Conservation (phyloP, 2,113 vertebrate genomes). For the Ammodytes marinus region DNA sequence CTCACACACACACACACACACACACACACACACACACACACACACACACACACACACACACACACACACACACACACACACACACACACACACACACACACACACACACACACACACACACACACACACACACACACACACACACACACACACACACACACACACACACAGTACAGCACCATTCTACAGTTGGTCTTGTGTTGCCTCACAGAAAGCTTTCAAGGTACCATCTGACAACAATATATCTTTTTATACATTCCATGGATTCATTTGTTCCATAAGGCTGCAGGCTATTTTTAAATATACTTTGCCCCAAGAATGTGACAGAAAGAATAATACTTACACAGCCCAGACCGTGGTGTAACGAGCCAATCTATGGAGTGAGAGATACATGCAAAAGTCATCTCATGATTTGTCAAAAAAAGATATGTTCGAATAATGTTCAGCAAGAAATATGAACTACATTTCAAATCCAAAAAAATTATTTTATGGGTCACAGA, state of each 20-base stretch:
- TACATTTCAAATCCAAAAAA: slow-evolving; percentile 6
- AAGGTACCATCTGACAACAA: too few species aligned
- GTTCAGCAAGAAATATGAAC: neutral
- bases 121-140: too few species aligned
- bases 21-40: too few species aligned
- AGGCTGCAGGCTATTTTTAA: neutral
- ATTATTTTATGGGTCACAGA: neutral
- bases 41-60: too few species aligned
- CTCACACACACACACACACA: too few species aligned
- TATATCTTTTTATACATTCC: neutral
- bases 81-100: too few species aligned
- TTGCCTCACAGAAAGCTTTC: too few species aligned
- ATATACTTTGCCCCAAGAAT: neutral
- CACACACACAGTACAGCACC: neutral
- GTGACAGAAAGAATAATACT: slow-evolving; percentile 79
- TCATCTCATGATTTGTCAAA: slow-evolving; percentile 18
- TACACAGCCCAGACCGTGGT: slow-evolving; percentile 97
- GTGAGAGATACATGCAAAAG: slow-evolving; percentile 27
- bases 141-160: too few species aligned
- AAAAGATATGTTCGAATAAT: neutral
- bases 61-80: too few species aligned
- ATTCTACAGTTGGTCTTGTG: neutral
- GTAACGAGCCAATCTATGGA: slow-evolving; percentile 94
- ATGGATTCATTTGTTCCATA: neutral
- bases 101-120: too few species aligned